A percentile compares a stretch with the other conserved stretches of the same genome.
phyloP scores from a whole-genome alignment of 2,888 invertebrate genomes.

The Gibbula magus region DNA sequence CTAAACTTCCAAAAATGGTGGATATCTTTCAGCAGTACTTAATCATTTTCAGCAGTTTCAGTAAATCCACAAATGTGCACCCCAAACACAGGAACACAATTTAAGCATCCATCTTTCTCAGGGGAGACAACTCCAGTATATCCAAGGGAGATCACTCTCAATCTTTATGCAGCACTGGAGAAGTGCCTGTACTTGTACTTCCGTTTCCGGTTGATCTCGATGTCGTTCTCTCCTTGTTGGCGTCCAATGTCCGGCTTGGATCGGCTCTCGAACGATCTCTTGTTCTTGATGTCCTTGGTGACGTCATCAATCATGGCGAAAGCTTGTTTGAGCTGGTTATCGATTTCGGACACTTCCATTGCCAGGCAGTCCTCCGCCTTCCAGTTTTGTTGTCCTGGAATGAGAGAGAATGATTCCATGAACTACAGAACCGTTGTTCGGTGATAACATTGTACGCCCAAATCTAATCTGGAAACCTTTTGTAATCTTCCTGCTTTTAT shows the following conservation, averaged over 20 bases:
- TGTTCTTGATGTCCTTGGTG: constrained; percentile 22
- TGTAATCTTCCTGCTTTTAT: no score
- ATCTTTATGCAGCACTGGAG: neutral
- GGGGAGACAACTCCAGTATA: no score
- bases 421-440: no score
- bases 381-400: constrained; percentile 18
- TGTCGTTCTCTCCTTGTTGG: neutral
- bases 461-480: no score
- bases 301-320: constrained; percentile 20
- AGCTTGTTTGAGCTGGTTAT: constrained; percentile 20
- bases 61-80: no score
- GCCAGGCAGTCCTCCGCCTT: constrained; percentile 11
- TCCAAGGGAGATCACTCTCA: no score
- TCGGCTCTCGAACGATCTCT: neutral
- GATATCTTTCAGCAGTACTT: no score
- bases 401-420: neutral
- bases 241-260: constrained; percentile 16
- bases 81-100: no score
- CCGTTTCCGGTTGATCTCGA: neutral
- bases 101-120: no score
- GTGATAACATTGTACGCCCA: no score
- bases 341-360: constrained; percentile 16
- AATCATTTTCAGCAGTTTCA: no score
- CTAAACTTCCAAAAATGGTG: no score
- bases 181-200: constrained; percentile 16